Evolutionary conservation across 1,140 invertebrate species (phyloP).

Genomic region (Delia radicum): DNA sequence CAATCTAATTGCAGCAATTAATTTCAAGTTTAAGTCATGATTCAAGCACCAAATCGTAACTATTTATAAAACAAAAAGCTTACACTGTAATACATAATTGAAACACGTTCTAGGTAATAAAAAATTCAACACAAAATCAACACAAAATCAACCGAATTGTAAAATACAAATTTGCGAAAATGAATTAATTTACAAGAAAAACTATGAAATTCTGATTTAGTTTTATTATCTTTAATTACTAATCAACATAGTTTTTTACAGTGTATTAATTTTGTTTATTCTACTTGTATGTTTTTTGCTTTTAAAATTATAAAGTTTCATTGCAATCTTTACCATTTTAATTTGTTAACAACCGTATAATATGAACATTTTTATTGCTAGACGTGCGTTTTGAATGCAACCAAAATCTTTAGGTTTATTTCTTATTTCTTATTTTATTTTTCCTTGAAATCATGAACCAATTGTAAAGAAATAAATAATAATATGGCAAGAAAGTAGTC

Average conservation of each 20-base stretch:
- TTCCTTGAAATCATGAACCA: neutral
- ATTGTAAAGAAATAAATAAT: neutral
- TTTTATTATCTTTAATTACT: too few relatives aligned
- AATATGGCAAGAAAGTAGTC: neutral
- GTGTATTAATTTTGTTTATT: neutral
- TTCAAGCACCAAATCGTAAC: neutral
- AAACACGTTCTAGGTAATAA: too few relatives aligned
- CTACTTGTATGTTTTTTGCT: neutral
- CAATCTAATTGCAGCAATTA: constrained; percentile 20
- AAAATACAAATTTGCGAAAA: too few relatives aligned
- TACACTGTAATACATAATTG: neutral
- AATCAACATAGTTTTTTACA: neutral
- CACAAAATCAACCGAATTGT: neutral
- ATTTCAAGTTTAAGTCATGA: constrained; percentile 21
- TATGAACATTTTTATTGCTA: neutral
- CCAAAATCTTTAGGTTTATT: neutral
- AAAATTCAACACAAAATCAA: neutral
- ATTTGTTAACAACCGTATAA: constrained; percentile 2
- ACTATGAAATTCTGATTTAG: too few relatives aligned
- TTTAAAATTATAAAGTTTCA: neutral
- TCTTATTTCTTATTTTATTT: too few relatives aligned
- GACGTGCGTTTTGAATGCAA: neutral
- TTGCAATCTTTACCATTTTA: neutral
- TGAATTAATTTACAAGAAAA: too few relatives aligned
- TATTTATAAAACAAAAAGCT: neutral